Evolutionary conservation across 1,140 invertebrate species (phyloP).

Genomic region (Tetraneura akinire): DNA sequence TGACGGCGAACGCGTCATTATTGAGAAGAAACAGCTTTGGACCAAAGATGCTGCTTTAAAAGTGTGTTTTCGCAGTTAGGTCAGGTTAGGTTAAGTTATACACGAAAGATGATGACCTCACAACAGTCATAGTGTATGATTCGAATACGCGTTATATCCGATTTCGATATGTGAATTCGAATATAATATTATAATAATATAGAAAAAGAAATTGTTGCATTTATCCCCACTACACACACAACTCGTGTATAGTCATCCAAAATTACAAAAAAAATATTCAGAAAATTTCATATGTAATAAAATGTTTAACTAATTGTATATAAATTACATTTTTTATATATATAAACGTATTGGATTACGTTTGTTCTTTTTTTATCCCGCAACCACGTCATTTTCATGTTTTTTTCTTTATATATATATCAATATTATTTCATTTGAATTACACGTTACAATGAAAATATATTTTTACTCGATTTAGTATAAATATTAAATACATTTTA

Average conservation of each 20-base stretch:
- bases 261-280: neutral
- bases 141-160: too few species aligned
- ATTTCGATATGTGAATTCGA: too few species aligned
- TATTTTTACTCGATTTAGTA: too few species aligned
- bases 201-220: too few species aligned
- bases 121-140: neutral
- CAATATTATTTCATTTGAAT: too few species aligned
- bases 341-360: neutral
- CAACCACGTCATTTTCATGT: neutral
- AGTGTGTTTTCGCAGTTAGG: neutral
- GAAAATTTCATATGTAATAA: neutral
- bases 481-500: too few species aligned
- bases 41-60: neutral
- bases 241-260: neutral
- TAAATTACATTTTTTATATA: neutral
- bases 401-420: neutral
- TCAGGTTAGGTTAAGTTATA: neutral
- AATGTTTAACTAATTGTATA: neutral
- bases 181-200: too few species aligned
- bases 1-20: constrained; percentile 13
- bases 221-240: too few species aligned
- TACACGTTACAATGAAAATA: too few species aligned
- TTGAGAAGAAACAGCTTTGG: constrained; percentile 11
- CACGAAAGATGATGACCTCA: neutral
- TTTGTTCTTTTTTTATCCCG: neutral